Conservation (phyloP, 2,113 vertebrate species). For the Saiga tatarica region DNA sequence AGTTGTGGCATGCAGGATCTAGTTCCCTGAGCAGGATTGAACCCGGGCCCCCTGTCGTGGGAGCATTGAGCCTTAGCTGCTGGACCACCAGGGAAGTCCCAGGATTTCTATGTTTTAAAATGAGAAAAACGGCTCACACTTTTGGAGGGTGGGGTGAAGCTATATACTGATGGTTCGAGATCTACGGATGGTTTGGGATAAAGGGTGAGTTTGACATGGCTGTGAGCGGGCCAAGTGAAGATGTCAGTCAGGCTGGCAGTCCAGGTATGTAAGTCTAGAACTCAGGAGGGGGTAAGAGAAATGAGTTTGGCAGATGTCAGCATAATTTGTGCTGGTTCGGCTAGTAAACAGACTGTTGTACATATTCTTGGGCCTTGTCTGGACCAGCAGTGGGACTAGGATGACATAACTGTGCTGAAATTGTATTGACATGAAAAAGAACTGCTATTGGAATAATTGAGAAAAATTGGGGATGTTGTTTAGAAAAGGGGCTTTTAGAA, state of each 20-base stretch:
- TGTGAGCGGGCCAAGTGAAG: not conserved
- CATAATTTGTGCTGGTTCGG: not conserved
- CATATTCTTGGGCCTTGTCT: not conserved
- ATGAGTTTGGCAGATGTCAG: not conserved
- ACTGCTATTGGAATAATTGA: slow-evolving; percentile 20
- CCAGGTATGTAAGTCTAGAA: not conserved
- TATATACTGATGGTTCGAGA: not conserved
- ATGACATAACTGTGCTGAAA: not conserved
- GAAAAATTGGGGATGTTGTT: not conserved
- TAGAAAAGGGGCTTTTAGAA: not conserved
- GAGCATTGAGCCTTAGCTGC: not conserved
- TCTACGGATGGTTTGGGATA: not conserved
- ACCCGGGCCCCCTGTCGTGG: not conserved
- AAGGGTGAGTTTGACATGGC: not conserved
- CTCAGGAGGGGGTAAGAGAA: not conserved
- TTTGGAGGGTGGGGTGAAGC: not conserved
- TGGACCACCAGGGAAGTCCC: not conserved
- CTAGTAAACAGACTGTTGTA: not conserved
- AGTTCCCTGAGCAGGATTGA: not conserved
- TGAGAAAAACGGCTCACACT: not conserved
- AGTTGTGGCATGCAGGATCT: not conserved
- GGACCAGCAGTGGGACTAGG: not conserved
- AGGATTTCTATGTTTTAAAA: not conserved
- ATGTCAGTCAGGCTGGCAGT: not conserved
- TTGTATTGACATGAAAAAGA: slow-evolving; percentile 15